These are phyloP conservation scores for Drosophila melanogaster DNA, from an alignment of 1,140 invertebrate species.

Conservation along the genomic window DNA sequence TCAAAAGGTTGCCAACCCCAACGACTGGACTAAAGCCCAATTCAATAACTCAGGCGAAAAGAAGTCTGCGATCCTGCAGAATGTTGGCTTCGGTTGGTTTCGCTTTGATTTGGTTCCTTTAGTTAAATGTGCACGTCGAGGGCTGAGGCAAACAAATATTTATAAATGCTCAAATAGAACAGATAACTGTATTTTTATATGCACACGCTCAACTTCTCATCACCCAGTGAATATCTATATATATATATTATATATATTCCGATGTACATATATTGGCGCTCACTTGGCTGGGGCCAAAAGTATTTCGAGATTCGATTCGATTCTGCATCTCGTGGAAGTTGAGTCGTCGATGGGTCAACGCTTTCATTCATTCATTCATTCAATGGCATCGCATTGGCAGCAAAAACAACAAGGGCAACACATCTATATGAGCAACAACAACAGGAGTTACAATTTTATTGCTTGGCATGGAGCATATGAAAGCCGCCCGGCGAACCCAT, in stretches of 20 bases:
- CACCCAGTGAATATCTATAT: conserved; percentile 8
- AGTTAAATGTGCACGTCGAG: conserved; percentile 69
- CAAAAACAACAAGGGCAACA: conserved; percentile 4
- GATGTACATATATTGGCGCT: conserved; percentile 24
- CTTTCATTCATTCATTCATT: conserved; percentile 72
- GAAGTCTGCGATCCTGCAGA: conserved; percentile 17
- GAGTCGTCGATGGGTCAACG: conserved; percentile 76
- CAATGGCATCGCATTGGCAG: conserved; percentile 31
- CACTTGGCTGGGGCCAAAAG: conserved; percentile 60
- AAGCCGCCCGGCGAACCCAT: conserved; percentile 52
- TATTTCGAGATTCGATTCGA: conserved; percentile 72
- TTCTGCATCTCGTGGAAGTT: conserved; percentile 64
- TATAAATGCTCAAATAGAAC: conserved; percentile 81
- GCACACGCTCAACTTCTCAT: conserved; percentile 53
- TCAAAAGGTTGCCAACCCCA: conserved; percentile 70
- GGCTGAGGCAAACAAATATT: conserved; percentile 78
- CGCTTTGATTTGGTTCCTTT: conserved; percentile 17
- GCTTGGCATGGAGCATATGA: conserved; percentile 80
- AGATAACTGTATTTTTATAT: conserved; percentile 81
- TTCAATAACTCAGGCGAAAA: conserved; percentile 61
- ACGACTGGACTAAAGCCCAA: conserved; percentile 23
- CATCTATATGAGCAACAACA: conserved; percentile 44
- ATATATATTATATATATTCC: conserved; percentile 6
- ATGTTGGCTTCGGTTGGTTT: conserved; percentile 3
- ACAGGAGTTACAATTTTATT: conserved; percentile 75